phyloP scores from a whole-genome alignment of 2,888 invertebrate species.

The Calameuta pallipes region DNA sequence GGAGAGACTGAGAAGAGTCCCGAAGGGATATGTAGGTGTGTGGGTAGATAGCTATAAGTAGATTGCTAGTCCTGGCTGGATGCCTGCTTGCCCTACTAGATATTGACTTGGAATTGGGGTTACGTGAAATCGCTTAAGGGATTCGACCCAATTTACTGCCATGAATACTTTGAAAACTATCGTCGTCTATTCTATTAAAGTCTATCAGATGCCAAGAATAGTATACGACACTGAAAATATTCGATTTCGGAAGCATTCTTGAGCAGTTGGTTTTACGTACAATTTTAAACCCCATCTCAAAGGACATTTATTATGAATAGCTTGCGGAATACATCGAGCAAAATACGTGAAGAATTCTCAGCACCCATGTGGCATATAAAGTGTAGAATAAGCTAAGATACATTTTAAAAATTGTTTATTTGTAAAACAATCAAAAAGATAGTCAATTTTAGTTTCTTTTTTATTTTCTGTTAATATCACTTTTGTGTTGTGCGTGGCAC shows the following conservation, averaged over 20 bases:
- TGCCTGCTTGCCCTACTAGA: neutral
- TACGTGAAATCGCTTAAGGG: neutral
- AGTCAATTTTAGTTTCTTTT: no score
- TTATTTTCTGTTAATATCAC: no score
- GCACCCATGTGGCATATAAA: neutral
- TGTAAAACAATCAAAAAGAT: no score
- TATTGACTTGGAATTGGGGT: neutral
- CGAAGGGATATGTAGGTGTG: neutral
- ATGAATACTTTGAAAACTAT: neutral
- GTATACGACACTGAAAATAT: neutral
- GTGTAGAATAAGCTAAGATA: neutral
- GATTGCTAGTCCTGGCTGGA: neutral
- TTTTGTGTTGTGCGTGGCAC: no score
- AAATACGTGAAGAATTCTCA: neutral
- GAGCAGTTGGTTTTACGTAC: neutral
- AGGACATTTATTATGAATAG: neutral
- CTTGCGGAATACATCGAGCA: neutral
- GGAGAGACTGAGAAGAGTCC: neutral
- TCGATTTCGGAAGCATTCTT: neutral
- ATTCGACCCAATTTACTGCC: neutral
- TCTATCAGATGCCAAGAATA: neutral
- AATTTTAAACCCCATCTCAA: neutral
- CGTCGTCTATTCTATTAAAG: neutral
- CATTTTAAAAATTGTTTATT: no score
- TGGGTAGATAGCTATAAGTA: neutral